Conservation (phyloP, 2,797 vertebrate species). For the Typhlichthys subterraneus region DNA sequence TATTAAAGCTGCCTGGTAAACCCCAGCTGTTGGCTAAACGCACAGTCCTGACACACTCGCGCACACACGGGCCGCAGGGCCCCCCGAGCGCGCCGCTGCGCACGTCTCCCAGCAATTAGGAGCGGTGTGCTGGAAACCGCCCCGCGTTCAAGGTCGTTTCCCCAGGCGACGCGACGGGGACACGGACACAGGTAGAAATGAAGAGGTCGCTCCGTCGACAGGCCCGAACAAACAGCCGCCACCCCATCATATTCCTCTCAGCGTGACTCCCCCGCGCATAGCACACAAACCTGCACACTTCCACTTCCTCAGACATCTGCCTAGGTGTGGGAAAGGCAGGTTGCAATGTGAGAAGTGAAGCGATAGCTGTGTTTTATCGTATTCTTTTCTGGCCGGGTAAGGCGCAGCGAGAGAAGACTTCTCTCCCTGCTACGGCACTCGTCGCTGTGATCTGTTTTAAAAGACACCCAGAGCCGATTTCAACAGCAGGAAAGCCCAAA, state of each 20-base stretch:
- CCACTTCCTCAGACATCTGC: constrained; percentile 6
- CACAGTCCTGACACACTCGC: constrained; percentile 1
- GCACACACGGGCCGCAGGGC: constrained; percentile 77
- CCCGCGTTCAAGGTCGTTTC: constrained; percentile 88
- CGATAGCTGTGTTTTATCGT: too few species aligned
- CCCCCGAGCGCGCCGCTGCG: constrained; percentile 90
- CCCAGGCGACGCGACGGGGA: constrained; percentile 79
- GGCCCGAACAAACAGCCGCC: constrained; percentile 61
- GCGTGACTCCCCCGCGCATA: constrained; percentile 17
- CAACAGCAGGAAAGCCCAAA: constrained; percentile 77
- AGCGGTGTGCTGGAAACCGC: constrained; percentile 89
- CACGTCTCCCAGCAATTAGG: constrained; percentile 96
- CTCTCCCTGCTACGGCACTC: constrained; percentile 66
- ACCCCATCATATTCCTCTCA: constrained; percentile 30
- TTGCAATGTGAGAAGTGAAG: too few species aligned
- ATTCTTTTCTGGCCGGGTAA: constrained; percentile 19
- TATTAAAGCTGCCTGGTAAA: constrained; percentile 87
- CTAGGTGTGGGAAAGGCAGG: too few species aligned
- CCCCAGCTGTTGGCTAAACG: constrained; percentile 83
- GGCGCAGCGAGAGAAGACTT: constrained; percentile 45
- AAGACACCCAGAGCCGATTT: constrained; percentile 74
- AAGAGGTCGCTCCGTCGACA: constrained; percentile 42
- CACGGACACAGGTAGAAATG: constrained; percentile 56
- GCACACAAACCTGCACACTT: constrained; percentile 9
- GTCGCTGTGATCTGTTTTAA: constrained; percentile 71